Evolutionary conservation across 2,888 invertebrate species (phyloP).

Genomic region (Xylota sylvarum): DNA sequence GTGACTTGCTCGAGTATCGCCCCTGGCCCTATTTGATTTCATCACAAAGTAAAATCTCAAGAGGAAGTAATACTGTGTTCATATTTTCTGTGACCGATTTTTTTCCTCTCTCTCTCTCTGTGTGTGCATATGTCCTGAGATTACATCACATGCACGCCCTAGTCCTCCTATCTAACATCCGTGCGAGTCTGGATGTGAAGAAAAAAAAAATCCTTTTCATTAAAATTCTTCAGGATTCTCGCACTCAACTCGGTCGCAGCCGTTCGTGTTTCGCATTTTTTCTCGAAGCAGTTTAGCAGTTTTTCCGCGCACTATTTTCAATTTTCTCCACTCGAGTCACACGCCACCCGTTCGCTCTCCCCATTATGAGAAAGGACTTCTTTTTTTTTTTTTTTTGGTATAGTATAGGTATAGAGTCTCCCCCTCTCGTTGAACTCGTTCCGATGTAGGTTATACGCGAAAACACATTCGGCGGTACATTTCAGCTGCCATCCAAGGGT

Average conservation of each 20-base stretch:
- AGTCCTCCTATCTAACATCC: slow-evolving; percentile 22
- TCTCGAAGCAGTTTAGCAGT: slow-evolving; percentile 4
- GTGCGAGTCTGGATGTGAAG: not conserved
- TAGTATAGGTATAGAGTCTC: slow-evolving; percentile 23
- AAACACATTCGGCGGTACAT: slow-evolving; percentile 37
- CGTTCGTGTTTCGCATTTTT: slow-evolving; percentile 61
- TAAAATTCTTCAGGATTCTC: slow-evolving; percentile 62
- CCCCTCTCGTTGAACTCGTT: slow-evolving; percentile 51
- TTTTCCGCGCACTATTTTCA: slow-evolving; percentile 51
- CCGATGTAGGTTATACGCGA: slow-evolving; percentile 56
- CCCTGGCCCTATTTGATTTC: not conserved
- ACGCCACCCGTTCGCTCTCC: not conserved
- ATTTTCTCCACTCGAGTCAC: slow-evolving; percentile 40
- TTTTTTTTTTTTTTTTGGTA: slow-evolving; percentile 42
- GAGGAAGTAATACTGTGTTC: slow-evolving; percentile 33
- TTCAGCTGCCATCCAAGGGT: slow-evolving; percentile 16
- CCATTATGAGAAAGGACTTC: slow-evolving; percentile 39
- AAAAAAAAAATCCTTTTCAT: slow-evolving; percentile 47
- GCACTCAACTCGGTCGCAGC: slow-evolving; percentile 51
- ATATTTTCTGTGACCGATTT: slow-evolving; percentile 21
- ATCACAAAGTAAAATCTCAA: slow-evolving; percentile 33
- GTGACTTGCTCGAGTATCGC: not conserved
- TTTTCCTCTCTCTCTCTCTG: not conserved
- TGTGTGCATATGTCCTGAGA: slow-evolving; percentile 24
- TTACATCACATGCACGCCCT: slow-evolving; percentile 22